A percentile compares a stretch with the other conserved stretches of the same genome.
Conservation (phyloP, 92 coral and sea anemone species). For the Montipora capitata region DNA sequence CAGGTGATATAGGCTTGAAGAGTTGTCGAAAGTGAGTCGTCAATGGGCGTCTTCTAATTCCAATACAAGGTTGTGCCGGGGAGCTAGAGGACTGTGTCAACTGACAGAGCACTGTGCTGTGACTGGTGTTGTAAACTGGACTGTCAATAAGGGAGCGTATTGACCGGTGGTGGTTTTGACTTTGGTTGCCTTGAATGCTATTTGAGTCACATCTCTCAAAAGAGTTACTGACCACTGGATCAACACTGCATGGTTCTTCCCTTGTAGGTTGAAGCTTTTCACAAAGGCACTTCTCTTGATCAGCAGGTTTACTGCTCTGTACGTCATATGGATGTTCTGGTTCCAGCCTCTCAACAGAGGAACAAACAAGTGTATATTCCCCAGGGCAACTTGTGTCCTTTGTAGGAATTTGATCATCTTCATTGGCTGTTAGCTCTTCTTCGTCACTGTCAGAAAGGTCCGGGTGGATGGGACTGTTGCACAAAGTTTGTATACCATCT, state of each 20-base stretch:
- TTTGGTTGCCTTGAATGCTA: constrained; percentile 1
- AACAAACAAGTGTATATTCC: constrained; percentile 5
- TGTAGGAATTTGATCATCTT: constrained; percentile 56
- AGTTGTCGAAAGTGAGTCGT: constrained; percentile 88
- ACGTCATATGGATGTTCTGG: constrained; percentile 61
- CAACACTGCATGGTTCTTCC: constrained; percentile 2
- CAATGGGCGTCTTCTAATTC: constrained; percentile 52
- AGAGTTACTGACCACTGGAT: not conserved
- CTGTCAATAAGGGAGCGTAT: constrained; percentile 78
- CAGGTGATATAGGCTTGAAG: constrained; percentile 80
- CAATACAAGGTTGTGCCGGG: not conserved
- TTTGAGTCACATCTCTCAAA: not conserved
- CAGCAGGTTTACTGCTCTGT: not conserved
- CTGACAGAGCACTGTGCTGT: constrained; percentile 70
- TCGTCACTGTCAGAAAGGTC: constrained; percentile 40
- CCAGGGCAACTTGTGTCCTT: constrained; percentile 28
- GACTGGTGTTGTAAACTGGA: constrained; percentile 72
- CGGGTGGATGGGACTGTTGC: constrained; percentile 38
- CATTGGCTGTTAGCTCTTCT: constrained; percentile 24
- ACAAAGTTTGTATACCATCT: constrained; percentile 48
- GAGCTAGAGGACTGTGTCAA: constrained; percentile 29
- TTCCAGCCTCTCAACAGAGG: constrained; percentile 35
- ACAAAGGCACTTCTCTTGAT: not conserved
- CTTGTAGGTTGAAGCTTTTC: not conserved
- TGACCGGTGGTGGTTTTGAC: constrained; percentile 21